Percentiles rank a stretch among this genome's conserved stretches.
Conservation (phyloP, 2,113 vertebrate species). For the Nothocercus nigrocapillus region DNA sequence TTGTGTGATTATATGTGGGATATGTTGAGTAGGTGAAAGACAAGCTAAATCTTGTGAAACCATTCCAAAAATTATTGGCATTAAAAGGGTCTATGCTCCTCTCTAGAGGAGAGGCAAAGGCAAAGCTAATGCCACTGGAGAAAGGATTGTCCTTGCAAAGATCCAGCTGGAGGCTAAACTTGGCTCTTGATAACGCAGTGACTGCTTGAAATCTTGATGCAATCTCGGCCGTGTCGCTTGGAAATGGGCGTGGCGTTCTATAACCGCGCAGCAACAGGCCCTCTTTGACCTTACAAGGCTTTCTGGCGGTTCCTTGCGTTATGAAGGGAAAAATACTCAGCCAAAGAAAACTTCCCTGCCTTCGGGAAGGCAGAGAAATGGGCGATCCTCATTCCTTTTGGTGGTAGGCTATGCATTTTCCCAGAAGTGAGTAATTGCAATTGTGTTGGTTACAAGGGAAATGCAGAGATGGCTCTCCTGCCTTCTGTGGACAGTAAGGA, state of each 20-base stretch:
- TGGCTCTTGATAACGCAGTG: background rate
- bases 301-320: background rate
- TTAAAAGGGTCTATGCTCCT: background rate
- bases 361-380: background rate
- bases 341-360: background rate
- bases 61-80: background rate
- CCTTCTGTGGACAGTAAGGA: background rate
- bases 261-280: background rate
- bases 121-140: background rate
- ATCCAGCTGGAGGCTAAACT: background rate
- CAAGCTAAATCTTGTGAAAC: background rate
- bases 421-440: background rate
- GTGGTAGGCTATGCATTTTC: fast-evolving
- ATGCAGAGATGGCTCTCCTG: background rate
- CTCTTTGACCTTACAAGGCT: background rate
- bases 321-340: background rate
- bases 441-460: background rate
- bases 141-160: background rate
- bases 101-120: background rate
- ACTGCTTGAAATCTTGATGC: background rate
- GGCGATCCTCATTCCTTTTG: background rate
- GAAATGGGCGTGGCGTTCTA: background rate
- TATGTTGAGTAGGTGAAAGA: background rate
- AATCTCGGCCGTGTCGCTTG: background rate
- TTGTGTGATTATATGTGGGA: background rate